Conservation (phyloP, 2,888 invertebrate species). For the Glyphotaelius pellucidus region DNA sequence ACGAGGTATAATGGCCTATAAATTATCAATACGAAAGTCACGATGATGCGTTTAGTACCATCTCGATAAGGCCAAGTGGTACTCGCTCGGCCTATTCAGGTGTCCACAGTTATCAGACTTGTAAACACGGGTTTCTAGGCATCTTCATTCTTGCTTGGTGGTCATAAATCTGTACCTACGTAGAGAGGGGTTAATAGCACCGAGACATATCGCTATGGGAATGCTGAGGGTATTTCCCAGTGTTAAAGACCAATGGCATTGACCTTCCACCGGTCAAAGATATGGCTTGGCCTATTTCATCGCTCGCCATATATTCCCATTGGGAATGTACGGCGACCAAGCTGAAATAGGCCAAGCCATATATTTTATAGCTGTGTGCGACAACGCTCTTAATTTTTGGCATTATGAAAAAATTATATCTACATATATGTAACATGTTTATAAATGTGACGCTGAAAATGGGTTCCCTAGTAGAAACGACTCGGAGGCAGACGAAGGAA, state of each 20-base stretch:
- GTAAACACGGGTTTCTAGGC: neutral
- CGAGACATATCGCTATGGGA: neutral
- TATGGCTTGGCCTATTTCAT: too few relatives aligned
- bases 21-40: slow-evolving; percentile 36
- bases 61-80: neutral
- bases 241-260: neutral
- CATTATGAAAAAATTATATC: neutral
- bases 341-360: too few relatives aligned
- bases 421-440: too few relatives aligned
- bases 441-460: too few relatives aligned
- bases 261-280: too few relatives aligned
- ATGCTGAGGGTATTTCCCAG: neutral
- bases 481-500: too few relatives aligned
- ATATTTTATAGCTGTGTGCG: too few relatives aligned
- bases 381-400: neutral
- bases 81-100: neutral
- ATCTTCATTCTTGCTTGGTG: neutral
- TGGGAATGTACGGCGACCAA: too few relatives aligned
- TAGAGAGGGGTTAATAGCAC: neutral
- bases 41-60: neutral
- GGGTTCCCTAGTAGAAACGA: too few relatives aligned
- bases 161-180: neutral
- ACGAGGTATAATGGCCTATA: neutral
- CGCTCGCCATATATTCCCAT: too few relatives aligned
- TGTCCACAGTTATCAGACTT: neutral